Evolutionary conservation across 2,888 invertebrate species (phyloP), one percentile per base, ranked within the genome.

Genomic region (Caradrina clavipalpis): DNA sequence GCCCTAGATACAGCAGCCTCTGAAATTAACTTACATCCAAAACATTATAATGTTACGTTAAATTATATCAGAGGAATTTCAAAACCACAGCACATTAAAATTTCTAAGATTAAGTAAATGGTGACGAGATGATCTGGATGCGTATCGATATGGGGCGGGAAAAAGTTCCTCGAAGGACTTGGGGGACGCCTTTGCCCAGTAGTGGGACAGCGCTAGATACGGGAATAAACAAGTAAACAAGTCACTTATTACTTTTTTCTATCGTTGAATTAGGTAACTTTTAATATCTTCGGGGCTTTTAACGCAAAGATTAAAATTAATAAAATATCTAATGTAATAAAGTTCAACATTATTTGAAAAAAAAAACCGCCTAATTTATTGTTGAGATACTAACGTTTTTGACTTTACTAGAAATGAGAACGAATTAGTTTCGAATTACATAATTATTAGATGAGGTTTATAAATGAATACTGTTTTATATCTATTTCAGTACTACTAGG

Each of bases 1-100:
- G 78, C 67, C 72, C 78, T 55, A 74, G 51, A 78, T 80, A 80
- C 67, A 74, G 53, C 60, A 50, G 63, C 64, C 51, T 49, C 56
- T 45, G 17, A 76, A 80, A 78, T 78, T 67, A 76, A 79, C 68
- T 77, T 77, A 66, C 51, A 73, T 73, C 64, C 47, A 69, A 71
- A 78, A 70, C 63, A 59, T 68, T 60, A 74, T 73, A 51, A 59
- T 57, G 55, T 69, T 56, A 54, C 59, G 35, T 61, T 35, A 21
- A 67, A 63, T 49, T 45, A 39, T 54, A 45, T 22, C 17, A 13
- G 7, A 39, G 13, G 22, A 42, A 54, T 49, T 13, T 21, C 17
- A 45, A 45, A 45, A 45, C 45, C 45, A 45, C 45, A 45, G 7
- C 35, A 35, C 8, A 35, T 35, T 35, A 5, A 35, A 35, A 35